phyloP scores from a whole-genome alignment of 1,140 invertebrate genomes.

The Drosophila malerkotliana region DNA sequence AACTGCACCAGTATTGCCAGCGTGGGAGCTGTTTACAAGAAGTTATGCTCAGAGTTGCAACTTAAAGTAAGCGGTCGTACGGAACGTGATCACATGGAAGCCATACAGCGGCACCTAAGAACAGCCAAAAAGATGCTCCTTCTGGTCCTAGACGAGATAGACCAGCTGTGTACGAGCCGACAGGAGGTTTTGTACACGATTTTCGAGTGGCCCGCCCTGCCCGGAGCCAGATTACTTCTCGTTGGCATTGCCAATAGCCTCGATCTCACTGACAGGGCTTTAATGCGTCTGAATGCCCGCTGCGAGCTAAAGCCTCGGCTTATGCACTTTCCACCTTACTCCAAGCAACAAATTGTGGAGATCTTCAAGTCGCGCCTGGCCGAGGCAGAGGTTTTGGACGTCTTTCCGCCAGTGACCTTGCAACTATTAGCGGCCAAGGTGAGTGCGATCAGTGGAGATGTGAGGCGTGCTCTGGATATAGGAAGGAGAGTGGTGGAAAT shows the following conservation, averaged over 20 bases:
- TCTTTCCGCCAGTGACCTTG: slow-evolving; percentile 92
- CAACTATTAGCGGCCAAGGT: slow-evolving; percentile 97
- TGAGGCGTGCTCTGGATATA: slow-evolving; percentile 96
- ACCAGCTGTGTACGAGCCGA: slow-evolving; percentile 91
- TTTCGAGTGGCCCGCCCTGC: slow-evolving; percentile 95
- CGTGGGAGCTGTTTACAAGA: slow-evolving; percentile 88
- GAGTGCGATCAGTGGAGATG: slow-evolving; percentile 96
- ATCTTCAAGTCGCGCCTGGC: slow-evolving; percentile 93
- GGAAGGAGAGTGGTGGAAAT: slow-evolving; percentile 94
- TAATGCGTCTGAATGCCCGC: slow-evolving; percentile 92
- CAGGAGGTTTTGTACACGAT: slow-evolving; percentile 96
- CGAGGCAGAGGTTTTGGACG: slow-evolving; percentile 87
- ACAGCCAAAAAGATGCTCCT: slow-evolving; percentile 90
- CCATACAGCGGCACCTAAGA: slow-evolving; percentile 88
- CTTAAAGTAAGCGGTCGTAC: slow-evolving; percentile 85
- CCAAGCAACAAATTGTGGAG: slow-evolving; percentile 93
- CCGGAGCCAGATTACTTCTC: slow-evolving; percentile 90
- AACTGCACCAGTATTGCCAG: slow-evolving; percentile 93
- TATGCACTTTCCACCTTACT: slow-evolving; percentile 97
- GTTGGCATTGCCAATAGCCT: slow-evolving; percentile 98
- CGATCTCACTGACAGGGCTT: slow-evolving; percentile 95
- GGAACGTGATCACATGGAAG: slow-evolving; percentile 86
- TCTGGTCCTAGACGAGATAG: slow-evolving; percentile 97
- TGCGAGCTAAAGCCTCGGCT: slow-evolving; percentile 89
- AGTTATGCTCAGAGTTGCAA: slow-evolving; percentile 88